Percentiles rank a stretch among this genome's conserved stretches.
Conservation (phyloP, 2,888 invertebrate genomes). For the Nomada fucata region DNA sequence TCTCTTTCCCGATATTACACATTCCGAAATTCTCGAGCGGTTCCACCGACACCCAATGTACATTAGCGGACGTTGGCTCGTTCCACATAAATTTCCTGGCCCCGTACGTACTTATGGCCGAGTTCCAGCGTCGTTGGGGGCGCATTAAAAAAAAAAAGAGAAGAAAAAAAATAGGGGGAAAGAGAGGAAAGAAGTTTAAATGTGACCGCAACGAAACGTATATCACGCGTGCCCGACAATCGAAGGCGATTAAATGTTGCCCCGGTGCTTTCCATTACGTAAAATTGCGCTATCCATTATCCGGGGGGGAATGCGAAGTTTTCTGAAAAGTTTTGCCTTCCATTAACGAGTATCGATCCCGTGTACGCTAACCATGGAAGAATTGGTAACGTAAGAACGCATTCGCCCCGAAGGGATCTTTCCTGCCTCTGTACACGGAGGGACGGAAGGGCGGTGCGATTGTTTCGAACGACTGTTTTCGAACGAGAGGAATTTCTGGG, state of each 20-base stretch:
- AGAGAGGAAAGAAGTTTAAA: conserved; percentile 34
- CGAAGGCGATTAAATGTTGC: conserved; percentile 55
- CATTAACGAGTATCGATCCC: conserved; percentile 60
- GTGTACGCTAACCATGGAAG: neutral
- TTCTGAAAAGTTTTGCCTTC: conserved; percentile 56
- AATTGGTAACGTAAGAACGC: neutral
- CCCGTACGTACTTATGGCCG: conserved; percentile 30
- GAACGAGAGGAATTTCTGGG: conserved; percentile 30
- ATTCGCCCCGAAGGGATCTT: neutral
- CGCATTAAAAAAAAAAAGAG: conserved; percentile 12
- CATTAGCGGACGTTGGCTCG: conserved; percentile 12
- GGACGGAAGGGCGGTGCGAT: neutral
- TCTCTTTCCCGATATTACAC: neutral
- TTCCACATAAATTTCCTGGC: neutral
- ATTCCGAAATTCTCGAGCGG: neutral
- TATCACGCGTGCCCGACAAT: conserved; percentile 51
- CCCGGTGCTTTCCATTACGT: conserved; percentile 69
- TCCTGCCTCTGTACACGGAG: neutral
- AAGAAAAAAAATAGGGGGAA: neutral
- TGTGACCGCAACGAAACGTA: conserved; percentile 46
- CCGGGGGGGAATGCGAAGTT: conserved; percentile 37
- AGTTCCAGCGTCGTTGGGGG: conserved; percentile 31
- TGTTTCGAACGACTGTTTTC: conserved; percentile 27
- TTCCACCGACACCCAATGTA: neutral
- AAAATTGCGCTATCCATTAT: conserved; percentile 70